Evolutionary conservation across 2,888 invertebrate species (phyloP), one percentile per base, ranked within the genome.

Genomic region (Antheraea assamensis): DNA sequence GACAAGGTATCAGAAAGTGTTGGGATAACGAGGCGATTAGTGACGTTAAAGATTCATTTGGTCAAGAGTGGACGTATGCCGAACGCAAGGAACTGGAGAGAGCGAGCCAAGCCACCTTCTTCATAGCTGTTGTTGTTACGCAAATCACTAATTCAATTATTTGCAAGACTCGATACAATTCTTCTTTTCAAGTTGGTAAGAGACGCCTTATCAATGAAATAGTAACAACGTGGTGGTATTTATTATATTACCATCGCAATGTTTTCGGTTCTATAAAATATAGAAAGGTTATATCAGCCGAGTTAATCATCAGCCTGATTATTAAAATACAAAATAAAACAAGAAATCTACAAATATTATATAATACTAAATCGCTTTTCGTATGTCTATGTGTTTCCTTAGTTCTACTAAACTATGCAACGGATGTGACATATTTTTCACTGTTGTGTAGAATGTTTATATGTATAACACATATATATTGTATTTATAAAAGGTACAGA

Each of bases 1-100:
- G 0, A 19, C 27, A 73, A 84, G 97, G 97, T 70, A 90, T 97
- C 72, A 95, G 97, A 78, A 86, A 95, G 70, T 87, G 92, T 52
- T 98, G 98, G 98, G 97, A 98, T 82, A 95, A 96, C 72, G 93
- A 93, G 78, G 95, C 96, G 4, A 92, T 97, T 72, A 97, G 96
- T 80, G 96, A 97, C 85, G 86, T 97, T 0, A 87, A 89, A 73
- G 97, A 97, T 87, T 96, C 96, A 0, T 95, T 95, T 78, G 97
- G 97, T 0, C 97, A 97, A 84, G 96, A 96, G 87, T 97, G 97
- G 97, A 96, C 96, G 8, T 97, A 96, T 83, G 85, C 89, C 21
- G 96, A 95, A 81, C 95, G 97, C 70, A 97, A 96, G 91, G 94
- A 95, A 80, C 84, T 97, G 75, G 95, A 97, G 84, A 96, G 96